phyloP scores from a whole-genome alignment of 92 coral and sea anemone species.

The Zoanthus sansibaricus region DNA sequence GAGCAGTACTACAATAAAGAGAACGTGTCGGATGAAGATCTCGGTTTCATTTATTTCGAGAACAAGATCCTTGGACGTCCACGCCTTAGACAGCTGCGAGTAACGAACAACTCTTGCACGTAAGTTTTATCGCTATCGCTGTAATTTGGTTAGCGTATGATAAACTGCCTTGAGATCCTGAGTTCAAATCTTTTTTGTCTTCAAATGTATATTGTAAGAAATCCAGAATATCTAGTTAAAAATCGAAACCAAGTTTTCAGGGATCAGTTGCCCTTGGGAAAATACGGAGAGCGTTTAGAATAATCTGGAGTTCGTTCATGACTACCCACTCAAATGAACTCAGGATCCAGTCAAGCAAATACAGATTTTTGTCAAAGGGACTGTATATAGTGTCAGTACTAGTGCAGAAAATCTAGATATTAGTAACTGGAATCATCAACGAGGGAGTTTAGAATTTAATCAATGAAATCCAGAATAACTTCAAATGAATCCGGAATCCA shows the following conservation, averaged over 20 bases:
- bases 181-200: neutral
- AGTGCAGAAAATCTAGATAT: neutral
- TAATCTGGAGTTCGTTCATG: neutral
- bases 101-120: conserved; percentile 32
- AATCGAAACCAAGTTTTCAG: neutral
- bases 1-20: conserved; percentile 61
- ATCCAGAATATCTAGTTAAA: neutral
- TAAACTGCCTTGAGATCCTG: neutral
- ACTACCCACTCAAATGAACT: neutral
- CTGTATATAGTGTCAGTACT: neutral
- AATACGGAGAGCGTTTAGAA: neutral
- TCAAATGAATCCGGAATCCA: neutral
- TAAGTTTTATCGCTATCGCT: neutral
- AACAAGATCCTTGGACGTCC: conserved; percentile 50
- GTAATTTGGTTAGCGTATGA: neutral
- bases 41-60: conserved; percentile 37
- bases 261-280: neutral
- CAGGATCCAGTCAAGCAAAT: neutral
- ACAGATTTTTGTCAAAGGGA: neutral
- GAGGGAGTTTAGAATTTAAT: neutral
- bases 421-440: neutral
- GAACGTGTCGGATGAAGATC: conserved; percentile 39
- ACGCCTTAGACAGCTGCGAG: conserved; percentile 42
- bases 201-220: neutral
- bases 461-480: neutral